A percentile compares a stretch with the other conserved stretches of the same genome.
phyloP scores from a whole-genome alignment of 2,113 vertebrate genomes.

The Pygoscelis adeliae region DNA sequence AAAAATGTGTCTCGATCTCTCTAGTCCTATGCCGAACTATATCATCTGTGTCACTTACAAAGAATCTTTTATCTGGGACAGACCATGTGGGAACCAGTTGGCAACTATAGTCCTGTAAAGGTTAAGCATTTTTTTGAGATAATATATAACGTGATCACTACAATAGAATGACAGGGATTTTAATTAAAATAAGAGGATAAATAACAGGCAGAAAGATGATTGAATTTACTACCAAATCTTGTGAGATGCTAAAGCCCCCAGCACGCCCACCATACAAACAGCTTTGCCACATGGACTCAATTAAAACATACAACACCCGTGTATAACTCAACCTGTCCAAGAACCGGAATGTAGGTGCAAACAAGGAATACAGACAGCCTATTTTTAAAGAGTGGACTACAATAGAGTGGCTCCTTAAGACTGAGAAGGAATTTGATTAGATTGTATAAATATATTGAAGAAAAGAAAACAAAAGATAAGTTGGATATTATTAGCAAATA shows the following conservation, averaged over 20 bases:
- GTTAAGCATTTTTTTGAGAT: not conserved
- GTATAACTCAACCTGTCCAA: not conserved
- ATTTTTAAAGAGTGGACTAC: not conserved
- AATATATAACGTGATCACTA: not conserved
- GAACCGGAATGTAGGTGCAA: not conserved
- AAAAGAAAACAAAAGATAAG: not conserved
- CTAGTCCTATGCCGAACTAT: not conserved
- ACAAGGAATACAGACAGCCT: not conserved
- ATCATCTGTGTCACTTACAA: not conserved
- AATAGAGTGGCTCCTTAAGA: not conserved
- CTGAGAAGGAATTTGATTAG: conserved; percentile 5
- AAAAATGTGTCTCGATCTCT: not conserved
- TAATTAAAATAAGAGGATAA: not conserved
- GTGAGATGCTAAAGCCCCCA: not conserved
- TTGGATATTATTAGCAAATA: conserved; percentile 10
- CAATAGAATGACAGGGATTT: not conserved
- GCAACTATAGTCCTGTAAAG: not conserved
- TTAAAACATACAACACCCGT: not conserved
- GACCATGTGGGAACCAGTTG: not conserved
- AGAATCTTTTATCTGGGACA: not conserved
- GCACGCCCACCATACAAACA: not conserved
- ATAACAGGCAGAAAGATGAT: not conserved
- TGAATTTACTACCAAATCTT: not conserved
- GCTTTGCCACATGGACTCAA: not conserved
- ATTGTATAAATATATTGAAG: not conserved